Evolutionary conservation across 2,888 invertebrate species (phyloP).

Genomic region (Candidula unifasciata): DNA sequence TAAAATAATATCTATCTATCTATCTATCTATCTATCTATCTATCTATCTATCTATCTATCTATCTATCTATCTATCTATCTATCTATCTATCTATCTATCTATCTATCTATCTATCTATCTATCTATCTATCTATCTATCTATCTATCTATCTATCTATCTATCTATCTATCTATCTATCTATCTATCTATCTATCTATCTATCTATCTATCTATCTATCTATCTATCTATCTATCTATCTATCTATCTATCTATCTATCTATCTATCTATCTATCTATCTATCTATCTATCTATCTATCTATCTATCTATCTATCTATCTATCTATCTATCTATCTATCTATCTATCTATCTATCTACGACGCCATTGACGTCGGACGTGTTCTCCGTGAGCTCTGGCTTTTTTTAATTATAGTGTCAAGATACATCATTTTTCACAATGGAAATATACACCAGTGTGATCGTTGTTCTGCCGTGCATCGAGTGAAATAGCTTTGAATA

Average conservation of each 20-base stretch:
- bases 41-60: background rate
- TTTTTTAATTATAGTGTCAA: too few relatives aligned
- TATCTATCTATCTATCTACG: slow-evolving; percentile 36
- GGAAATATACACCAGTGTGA: too few relatives aligned
- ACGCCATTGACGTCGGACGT: too few relatives aligned
- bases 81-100: background rate
- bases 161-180: slow-evolving; percentile 15
- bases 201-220: background rate
- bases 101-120: background rate
- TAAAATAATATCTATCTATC: background rate
- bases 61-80: background rate
- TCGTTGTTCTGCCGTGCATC: too few relatives aligned
- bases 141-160: background rate
- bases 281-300: background rate
- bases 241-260: slow-evolving; percentile 1
- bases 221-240: background rate
- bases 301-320: background rate
- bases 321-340: background rate
- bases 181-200: slow-evolving; percentile 16
- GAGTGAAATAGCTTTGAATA: too few relatives aligned
- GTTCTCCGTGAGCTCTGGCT: too few relatives aligned
- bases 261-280: slow-evolving; percentile 26
- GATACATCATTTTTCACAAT: too few relatives aligned
- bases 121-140: slow-evolving; percentile 31
- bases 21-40: too few relatives aligned